Evolutionary conservation across 2,797 vertebrate species (phyloP).

Genomic region (Sebastes cheni): DNA sequence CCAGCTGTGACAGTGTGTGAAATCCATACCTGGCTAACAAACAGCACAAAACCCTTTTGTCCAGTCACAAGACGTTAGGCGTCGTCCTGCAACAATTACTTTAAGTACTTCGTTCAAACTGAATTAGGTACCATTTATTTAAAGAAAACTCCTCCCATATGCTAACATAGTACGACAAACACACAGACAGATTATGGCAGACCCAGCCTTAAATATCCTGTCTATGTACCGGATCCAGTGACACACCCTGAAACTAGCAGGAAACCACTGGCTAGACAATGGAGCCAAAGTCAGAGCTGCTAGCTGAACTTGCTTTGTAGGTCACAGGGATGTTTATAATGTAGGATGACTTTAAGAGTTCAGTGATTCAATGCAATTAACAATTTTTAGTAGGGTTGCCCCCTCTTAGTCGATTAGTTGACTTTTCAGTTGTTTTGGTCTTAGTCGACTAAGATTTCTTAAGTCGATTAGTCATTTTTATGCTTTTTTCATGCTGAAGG

Average conservation of each 20-base stretch:
- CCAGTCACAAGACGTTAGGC: neutral
- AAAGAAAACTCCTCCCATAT: slow-evolving; percentile 34
- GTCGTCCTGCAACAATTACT: neutral
- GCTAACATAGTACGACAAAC: slow-evolving; percentile 7
- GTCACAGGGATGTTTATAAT: neutral
- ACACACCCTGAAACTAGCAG: slow-evolving; percentile 56
- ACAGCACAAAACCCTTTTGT: neutral
- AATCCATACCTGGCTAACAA: neutral
- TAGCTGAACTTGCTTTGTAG: neutral
- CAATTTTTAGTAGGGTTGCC: neutral
- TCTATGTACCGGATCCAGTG: slow-evolving; percentile 42
- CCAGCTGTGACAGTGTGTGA: neutral
- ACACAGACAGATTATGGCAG: neutral
- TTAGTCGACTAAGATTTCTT: no score
- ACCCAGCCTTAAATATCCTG: slow-evolving; percentile 53
- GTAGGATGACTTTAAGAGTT: neutral
- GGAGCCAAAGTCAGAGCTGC: neutral
- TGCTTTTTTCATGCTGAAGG: no score
- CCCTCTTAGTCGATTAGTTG: no score
- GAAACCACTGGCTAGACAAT: slow-evolving; percentile 25
- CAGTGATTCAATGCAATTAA: neutral
- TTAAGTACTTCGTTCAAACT: neutral
- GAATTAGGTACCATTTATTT: neutral
- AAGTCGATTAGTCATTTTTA: no score
- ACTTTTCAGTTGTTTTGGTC: no score